These are phyloP conservation scores for Oncorhynchus mykiss DNA, from an alignment of 2,113 vertebrate species.

Conservation along the genomic window DNA sequence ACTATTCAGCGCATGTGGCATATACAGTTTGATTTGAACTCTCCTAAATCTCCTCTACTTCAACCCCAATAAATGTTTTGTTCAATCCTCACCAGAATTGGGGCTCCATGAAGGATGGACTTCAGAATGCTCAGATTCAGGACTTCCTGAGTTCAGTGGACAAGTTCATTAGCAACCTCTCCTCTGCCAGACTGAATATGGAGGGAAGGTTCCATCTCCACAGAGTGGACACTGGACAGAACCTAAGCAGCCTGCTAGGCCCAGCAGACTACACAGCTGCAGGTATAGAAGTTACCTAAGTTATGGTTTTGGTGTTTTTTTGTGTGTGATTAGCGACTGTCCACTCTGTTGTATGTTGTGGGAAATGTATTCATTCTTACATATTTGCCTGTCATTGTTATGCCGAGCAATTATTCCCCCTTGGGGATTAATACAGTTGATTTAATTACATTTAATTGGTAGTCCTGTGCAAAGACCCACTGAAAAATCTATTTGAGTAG, in stretches of 20 bases:
- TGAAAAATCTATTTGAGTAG: no score
- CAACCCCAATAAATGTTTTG: not conserved
- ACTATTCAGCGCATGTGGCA: no score
- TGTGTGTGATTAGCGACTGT: no score
- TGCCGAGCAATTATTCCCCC: no score
- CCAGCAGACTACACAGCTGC: slow-evolving; percentile 76
- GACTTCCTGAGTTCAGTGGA: slow-evolving; percentile 76
- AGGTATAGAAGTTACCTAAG: slow-evolving; percentile 51
- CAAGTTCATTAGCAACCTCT: slow-evolving; percentile 70
- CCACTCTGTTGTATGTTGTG: no score
- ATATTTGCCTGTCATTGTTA: no score
- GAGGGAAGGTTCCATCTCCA: slow-evolving; percentile 75
- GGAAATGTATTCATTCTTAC: no score
- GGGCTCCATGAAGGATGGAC: slow-evolving; percentile 72
- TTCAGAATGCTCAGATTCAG: slow-evolving; percentile 66
- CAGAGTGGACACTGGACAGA: slow-evolving; percentile 52
- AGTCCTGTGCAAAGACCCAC: no score
- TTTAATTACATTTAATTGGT: no score
- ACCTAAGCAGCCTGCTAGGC: slow-evolving; percentile 62
- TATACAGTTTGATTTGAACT: not conserved
- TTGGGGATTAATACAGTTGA: no score
- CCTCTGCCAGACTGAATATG: slow-evolving; percentile 69
- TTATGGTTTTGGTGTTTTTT: no score
- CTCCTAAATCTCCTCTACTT: not conserved
- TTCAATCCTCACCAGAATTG: slow-evolving; percentile 63